Base-by-base conservation (phyloP, 2,888 invertebrate genomes). In the Polydesmus complanatus region DNA sequence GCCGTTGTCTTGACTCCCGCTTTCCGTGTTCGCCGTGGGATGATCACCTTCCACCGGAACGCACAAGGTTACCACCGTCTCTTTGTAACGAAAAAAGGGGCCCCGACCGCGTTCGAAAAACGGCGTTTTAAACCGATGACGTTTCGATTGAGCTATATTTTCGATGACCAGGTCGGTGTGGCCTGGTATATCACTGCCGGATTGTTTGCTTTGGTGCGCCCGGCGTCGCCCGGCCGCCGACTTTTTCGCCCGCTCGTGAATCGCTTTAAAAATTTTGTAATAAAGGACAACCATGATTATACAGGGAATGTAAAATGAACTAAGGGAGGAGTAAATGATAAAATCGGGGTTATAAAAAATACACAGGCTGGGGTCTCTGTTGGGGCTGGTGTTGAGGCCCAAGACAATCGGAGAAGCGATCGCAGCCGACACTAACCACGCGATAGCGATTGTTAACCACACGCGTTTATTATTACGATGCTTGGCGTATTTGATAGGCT, bases 231-330 rank as follows among this genome's bases (percentile, higher is more conserved):
- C 86, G 59, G 88, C 85, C 67, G 84, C 80, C 68, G 86, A 85
- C 71, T 88, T 90, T 72, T 84, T 83, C 59, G 90, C 91, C 71
- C 92, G 81, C 68, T 81, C 85, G 70, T 88, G 83, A 75, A 92
- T 80, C 89, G 95, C 94, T 83, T 88, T 88, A 80, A 98, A 97
- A 77, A 98, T 97, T 78, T 84, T 88, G 79, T 90, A 94, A 77
- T 97, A 97, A 62, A 97, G 84, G 75, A 90, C 90, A 75, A 97
- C 89, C 95, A 98, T 97, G 73, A 96, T 90, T 73, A 95, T 85
- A 74, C 96, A 91, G 48, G 98, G 98, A 71, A 98, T 94, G 78
- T 95, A 98, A 82, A 98, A 98, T 70, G 97, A 97, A 67, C 92
- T 91, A 68, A 98, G 81, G 60, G 97, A 97, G 18, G 96, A 97